Base-by-base conservation (phyloP, 2,888 invertebrate species). In the Eristalis intricaria region DNA sequence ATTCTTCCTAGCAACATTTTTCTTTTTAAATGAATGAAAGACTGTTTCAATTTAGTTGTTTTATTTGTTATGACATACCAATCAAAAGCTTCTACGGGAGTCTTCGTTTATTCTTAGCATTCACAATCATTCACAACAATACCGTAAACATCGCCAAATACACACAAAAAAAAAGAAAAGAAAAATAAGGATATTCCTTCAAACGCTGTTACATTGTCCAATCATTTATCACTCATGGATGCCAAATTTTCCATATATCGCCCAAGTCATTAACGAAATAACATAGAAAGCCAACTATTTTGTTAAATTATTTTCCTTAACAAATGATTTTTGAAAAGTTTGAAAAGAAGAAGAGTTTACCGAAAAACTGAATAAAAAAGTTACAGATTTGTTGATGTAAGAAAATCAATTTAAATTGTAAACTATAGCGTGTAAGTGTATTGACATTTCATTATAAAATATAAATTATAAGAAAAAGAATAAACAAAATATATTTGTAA, bases 161-260 rank as follows among this genome's bases (percentile, higher is more conserved):
- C 68, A 80, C 15, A 40, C 19, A 15, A 60, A 4, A 77, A 43
- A 43, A 43, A 8, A 19, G 1, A 43, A 19, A 1, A 0, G 5
- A 15, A 43, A 43, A 1, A n/a, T 15, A 4, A 43, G 5, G 26
- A 56, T 50, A 64, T 13, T 50, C 43, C 29, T 77, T 81, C 63
- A 66, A 73, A 81, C 63, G 68, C 74, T 75, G 78, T 50, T 50
- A 69, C 86, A 82, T 78, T 81, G 76, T 74, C 64, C 65, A 77
- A 73, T 68, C 63, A 50, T 40, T 50, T 26, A 63, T 78, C 82
- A 86, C 83, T 86, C 86, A 86, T 83, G 65, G 78, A 83, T 86
- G 86, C 86, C 86, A 86, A 86, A 86, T 86, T 86, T 86, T 83
- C 56, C 86, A 86, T 83, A 75, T 35, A 50, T 50, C 50, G 19